phyloP scores from a whole-genome alignment of 2,888 invertebrate genomes.

The Harpalus rufipes region DNA sequence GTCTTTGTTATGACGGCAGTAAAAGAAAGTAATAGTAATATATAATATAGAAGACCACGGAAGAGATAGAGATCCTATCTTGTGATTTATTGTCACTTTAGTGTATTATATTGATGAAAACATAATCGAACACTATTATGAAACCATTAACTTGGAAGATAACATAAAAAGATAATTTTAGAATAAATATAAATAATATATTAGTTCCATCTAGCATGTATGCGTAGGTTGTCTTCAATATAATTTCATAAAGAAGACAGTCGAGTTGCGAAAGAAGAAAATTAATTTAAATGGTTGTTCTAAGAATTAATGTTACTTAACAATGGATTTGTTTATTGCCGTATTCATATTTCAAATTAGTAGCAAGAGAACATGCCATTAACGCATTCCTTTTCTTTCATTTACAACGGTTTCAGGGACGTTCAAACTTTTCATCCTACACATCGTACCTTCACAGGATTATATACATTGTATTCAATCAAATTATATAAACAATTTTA shows the following conservation, averaged over 20 bases:
- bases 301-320: slow-evolving; percentile 30
- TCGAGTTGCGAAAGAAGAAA: slow-evolving; percentile 14
- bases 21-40: slow-evolving; percentile 32
- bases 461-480: too few species aligned
- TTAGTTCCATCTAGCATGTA: slow-evolving; percentile 31
- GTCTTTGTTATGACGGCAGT: slow-evolving; percentile 1
- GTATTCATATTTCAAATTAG: slow-evolving; percentile 43
- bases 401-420: slow-evolving; percentile 6
- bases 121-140: slow-evolving; percentile 51
- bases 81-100: slow-evolving; percentile 51
- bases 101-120: slow-evolving; percentile 49
- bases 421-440: neutral
- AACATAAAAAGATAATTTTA: slow-evolving; percentile 50
- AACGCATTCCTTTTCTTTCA: slow-evolving; percentile 26
- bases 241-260: slow-evolving; percentile 37
- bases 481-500: too few species aligned
- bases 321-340: slow-evolving; percentile 31
- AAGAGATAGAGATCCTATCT: slow-evolving; percentile 28
- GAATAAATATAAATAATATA: slow-evolving; percentile 54
- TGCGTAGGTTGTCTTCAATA: slow-evolving; percentile 20
- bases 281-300: slow-evolving; percentile 44
- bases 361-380: slow-evolving; percentile 21
- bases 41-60: slow-evolving; percentile 15
- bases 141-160: slow-evolving; percentile 43
- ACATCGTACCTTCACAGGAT: neutral